Base-by-base conservation (phyloP, 2,888 invertebrate genomes). In the Dryobota labecula region DNA sequence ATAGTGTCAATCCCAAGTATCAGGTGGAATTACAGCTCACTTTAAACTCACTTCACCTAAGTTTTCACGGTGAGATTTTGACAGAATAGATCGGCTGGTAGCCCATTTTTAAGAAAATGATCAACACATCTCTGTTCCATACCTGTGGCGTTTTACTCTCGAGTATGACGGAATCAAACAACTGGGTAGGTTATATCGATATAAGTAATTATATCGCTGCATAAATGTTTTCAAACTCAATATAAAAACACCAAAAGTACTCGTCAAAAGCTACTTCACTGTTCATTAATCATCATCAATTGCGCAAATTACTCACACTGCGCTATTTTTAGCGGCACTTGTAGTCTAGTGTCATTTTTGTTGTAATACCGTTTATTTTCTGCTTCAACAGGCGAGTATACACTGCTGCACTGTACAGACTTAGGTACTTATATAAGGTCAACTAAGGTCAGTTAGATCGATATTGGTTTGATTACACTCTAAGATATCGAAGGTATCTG, bases 281-380 rank as follows among this genome's bases (percentile, higher is more conserved):
- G 49, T 53, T 20, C 81, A 80, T 80, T 80, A 80, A 80, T 80
- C 78, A 70, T 73, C 61, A 54, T 68, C 58, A 58, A 67, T 72
- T 53, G 43, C 65, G 65, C 18, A 57, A 62, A 61, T 47, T 54
- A 64, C 74, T 66, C 66, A 36, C 74, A 58, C 58, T 69, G 38
- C 2, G 47, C 54, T 72, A 77, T 80, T 58, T 78, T 70, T 81
- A 62, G 65, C 66, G 27, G 45, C 65, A 66, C 65, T 80, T 57
- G 61, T 67, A 45, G 24, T 66, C 41, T 56, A 27, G 71, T 43
- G 36, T 66, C 58, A 30, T 66, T 70, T 61, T 73, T 49, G 70
- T 75, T 80, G 58, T 30, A 36, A 18, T 45, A 33, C 41, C 30
- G 51, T 49, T 53, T 54, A 64, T 61, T 71, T 53, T 78, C 36